Conservation (phyloP, 1,140 invertebrate species). For the Phymastichus coffea region DNA sequence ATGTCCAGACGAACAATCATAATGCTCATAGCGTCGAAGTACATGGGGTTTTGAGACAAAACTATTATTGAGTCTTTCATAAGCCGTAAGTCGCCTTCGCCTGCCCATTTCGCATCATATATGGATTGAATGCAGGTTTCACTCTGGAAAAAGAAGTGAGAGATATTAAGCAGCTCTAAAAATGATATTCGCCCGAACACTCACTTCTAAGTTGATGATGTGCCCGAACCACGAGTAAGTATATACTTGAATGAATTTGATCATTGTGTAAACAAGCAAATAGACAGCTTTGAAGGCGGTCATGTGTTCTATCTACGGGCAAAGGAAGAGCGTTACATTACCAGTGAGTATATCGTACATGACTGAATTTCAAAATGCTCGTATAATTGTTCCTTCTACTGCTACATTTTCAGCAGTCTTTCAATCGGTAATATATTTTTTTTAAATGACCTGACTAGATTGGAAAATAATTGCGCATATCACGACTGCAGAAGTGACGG, state of each 20-base stretch:
- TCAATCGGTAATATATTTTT: no score
- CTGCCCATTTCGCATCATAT: neutral
- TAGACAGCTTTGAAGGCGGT: conserved; percentile 5
- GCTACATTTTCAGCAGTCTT: no score
- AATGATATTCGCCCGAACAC: no score
- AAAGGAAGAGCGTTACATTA: no score
- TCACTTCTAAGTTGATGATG: conserved; percentile 13
- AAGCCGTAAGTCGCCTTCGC: neutral
- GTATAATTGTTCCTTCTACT: neutral
- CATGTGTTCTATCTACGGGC: neutral
- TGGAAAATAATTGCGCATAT: conserved; percentile 39
- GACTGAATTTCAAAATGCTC: neutral
- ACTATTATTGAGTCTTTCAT: conserved; percentile 14
- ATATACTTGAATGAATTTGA: conserved; percentile 17
- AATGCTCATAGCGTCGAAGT: neutral
- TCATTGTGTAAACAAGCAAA: conserved; percentile 1
- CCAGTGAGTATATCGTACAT: no score
- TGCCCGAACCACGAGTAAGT: conserved; percentile 17
- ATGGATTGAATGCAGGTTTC: neutral
- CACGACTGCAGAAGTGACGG: conserved; percentile 31
- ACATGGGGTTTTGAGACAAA: neutral
- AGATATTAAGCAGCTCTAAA: no score
- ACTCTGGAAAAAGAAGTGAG: conserved; percentile 12
- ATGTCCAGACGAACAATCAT: neutral
- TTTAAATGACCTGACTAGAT: conserved; percentile 34